Evolutionary conservation across 2,888 invertebrate species (phyloP).

Genomic region (Pristionchus maxplancki): DNA sequence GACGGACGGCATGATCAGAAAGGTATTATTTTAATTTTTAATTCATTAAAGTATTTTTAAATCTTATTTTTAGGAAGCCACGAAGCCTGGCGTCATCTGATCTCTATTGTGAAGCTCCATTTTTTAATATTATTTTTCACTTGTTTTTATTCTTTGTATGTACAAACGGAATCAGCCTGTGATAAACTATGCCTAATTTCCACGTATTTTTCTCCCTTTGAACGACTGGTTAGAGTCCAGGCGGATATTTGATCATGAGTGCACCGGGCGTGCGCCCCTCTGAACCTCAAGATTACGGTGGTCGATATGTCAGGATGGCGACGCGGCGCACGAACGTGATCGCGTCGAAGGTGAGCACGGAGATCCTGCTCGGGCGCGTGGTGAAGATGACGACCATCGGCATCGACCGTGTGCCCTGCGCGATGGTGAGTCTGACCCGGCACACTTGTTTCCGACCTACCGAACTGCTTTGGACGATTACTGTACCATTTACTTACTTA

Average conservation of each 20-base stretch:
- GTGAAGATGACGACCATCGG: constrained; percentile 72
- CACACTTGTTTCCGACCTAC: constrained; percentile 21
- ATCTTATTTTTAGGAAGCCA: not conserved
- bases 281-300: not conserved
- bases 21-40: not conserved
- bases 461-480: not conserved
- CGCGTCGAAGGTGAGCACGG: constrained; percentile 64
- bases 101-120: not conserved
- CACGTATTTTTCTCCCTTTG: not conserved
- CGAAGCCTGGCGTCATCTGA: constrained; percentile 40
- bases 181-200: not conserved
- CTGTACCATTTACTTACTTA: not conserved
- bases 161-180: not conserved
- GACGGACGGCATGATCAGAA: constrained; percentile 44
- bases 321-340: constrained; percentile 66
- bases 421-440: constrained; percentile 63
- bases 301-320: constrained; percentile 34
- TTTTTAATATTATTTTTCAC: not conserved
- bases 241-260: not conserved
- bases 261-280: not conserved
- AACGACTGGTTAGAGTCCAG: constrained; percentile 20
- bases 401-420: constrained; percentile 70
- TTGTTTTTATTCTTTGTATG: constrained; percentile 22
- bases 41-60: not conserved
- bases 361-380: constrained; percentile 70